Evolutionary conservation across 2,888 invertebrate species (phyloP).

Genomic region (Eupithecia subumbrata): DNA sequence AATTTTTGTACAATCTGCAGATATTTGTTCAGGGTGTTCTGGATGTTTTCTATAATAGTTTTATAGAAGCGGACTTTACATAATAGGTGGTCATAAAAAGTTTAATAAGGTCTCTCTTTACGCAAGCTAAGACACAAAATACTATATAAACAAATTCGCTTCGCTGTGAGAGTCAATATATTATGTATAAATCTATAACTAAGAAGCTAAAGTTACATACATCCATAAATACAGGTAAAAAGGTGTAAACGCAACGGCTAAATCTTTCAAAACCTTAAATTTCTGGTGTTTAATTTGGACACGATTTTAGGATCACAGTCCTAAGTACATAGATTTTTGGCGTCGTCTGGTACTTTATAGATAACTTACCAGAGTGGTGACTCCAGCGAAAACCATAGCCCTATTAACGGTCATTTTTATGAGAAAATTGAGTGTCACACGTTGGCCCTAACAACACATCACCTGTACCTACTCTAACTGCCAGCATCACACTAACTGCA

Average conservation of each 20-base stretch:
- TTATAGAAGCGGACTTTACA: not conserved
- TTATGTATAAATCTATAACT: not conserved
- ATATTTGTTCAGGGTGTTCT: too few species aligned
- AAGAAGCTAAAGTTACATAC: not conserved
- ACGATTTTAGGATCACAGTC: not conserved
- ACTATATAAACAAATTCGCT: not conserved
- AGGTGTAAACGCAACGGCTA: not conserved
- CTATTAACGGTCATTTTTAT: conserved; percentile 52
- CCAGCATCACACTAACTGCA: conserved; percentile 58
- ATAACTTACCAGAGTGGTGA: conserved; percentile 56
- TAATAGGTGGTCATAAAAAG: not conserved
- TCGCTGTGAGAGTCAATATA: not conserved
- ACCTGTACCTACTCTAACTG: conserved; percentile 41
- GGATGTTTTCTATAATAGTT: too few species aligned
- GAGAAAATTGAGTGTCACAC: conserved; percentile 31
- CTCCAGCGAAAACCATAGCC: conserved; percentile 56
- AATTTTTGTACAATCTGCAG: too few species aligned
- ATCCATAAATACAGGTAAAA: not conserved
- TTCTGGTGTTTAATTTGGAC: not conserved
- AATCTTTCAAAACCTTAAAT: not conserved
- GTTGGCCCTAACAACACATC: conserved; percentile 17
- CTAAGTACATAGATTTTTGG: not conserved
- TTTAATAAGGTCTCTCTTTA: not conserved
- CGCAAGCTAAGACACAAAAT: not conserved
- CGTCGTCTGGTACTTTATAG: not conserved